phyloP scores from a whole-genome alignment of 2,888 invertebrate species.

The Schizotus pectinicornis region DNA sequence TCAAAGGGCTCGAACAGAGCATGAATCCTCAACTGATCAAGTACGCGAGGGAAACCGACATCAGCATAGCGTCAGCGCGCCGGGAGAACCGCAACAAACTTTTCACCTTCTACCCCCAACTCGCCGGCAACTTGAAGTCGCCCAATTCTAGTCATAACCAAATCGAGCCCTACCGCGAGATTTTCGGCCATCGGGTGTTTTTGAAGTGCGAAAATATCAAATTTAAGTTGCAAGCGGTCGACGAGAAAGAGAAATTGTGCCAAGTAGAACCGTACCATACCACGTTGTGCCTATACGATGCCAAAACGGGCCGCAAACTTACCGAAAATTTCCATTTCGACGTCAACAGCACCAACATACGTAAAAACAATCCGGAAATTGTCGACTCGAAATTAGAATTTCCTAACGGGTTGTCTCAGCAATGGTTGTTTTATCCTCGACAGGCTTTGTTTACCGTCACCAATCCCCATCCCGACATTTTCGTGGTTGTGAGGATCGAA shows the following conservation, averaged over 20 bases:
- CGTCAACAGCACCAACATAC: conserved; percentile 77
- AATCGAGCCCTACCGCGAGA: conserved; percentile 82
- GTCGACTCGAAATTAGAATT: conserved; percentile 66
- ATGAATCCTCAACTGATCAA: conserved; percentile 91
- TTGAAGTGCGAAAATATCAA: conserved; percentile 83
- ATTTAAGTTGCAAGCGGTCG: conserved; percentile 83
- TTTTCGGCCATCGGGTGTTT: conserved; percentile 85
- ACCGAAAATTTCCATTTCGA: conserved; percentile 94
- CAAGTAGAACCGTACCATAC: conserved; percentile 96
- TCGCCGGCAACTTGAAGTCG: conserved; percentile 59
- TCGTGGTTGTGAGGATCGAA: conserved; percentile 90
- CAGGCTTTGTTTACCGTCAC: conserved; percentile 89
- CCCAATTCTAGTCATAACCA: conserved; percentile 49
- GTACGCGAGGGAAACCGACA: conserved; percentile 90
- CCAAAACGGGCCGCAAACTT: conserved; percentile 82
- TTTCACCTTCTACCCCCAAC: conserved; percentile 73
- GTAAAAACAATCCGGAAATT: conserved; percentile 60
- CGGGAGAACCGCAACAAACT: conserved; percentile 81
- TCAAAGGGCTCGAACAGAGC: conserved; percentile 88
- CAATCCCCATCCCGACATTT: conserved; percentile 89
- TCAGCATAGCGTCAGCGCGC: conserved; percentile 80
- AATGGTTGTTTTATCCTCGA: conserved; percentile 71
- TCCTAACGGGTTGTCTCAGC: conserved; percentile 70
- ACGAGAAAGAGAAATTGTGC: conserved; percentile 73
- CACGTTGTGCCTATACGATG: conserved; percentile 88